Evolutionary conservation across 2,888 invertebrate species (phyloP).

Genomic region (Acanthosoma haemorrhoidale): DNA sequence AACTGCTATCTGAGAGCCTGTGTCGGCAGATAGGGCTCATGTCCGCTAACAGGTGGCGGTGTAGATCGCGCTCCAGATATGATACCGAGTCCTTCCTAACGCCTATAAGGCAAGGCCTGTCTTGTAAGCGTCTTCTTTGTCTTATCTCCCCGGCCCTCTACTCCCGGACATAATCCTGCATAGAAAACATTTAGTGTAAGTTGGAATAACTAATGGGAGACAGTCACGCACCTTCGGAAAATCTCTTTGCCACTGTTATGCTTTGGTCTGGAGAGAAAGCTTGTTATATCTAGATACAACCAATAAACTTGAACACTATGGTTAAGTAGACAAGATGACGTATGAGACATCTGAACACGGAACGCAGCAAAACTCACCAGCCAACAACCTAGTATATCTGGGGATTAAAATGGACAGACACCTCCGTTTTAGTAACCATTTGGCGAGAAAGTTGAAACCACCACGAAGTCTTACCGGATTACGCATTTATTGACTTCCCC

Average conservation of each 20-base stretch:
- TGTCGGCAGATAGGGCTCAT: constrained; percentile 1
- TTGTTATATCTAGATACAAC: too few species aligned
- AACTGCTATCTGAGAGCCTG: not conserved
- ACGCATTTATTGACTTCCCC: too few species aligned
- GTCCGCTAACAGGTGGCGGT: constrained; percentile 16
- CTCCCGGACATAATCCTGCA: not conserved
- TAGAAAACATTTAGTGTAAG: not conserved
- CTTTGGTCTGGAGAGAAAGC: not conserved
- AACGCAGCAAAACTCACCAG: too few species aligned
- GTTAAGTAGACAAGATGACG: too few species aligned
- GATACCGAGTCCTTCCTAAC: not conserved
- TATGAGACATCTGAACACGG: too few species aligned
- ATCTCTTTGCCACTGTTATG: not conserved
- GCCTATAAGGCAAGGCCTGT: constrained; percentile 18
- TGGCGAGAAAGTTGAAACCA: too few species aligned
- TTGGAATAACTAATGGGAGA: not conserved
- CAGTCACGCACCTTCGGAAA: not conserved
- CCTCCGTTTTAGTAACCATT: too few species aligned
- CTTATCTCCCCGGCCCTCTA: not conserved
- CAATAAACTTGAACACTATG: too few species aligned
- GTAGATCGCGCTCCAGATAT: constrained; percentile 11
- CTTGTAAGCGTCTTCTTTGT: constrained; percentile 7
- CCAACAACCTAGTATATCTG: too few species aligned
- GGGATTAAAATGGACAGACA: too few species aligned
- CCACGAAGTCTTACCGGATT: too few species aligned